Evolutionary conservation across 64 coral and sea anemone species (phyloP).

Genomic region (Pocillopora damicornis): DNA sequence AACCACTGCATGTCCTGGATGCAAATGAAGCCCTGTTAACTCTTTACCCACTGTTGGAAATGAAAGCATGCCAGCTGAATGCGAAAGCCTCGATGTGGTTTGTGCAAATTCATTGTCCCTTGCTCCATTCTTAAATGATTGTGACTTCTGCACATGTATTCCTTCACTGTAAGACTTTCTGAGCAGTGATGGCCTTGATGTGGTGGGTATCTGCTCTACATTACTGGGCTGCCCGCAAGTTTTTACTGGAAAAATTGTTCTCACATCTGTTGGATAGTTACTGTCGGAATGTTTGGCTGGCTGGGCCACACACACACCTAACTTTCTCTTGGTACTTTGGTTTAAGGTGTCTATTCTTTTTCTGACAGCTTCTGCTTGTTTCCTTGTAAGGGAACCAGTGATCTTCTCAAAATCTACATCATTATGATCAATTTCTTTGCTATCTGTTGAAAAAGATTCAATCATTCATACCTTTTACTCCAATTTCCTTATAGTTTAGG

Average conservation of each 20-base stretch:
- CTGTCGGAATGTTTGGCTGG: constrained; percentile 2
- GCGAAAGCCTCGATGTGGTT: neutral
- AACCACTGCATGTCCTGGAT: neutral
- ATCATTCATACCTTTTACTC: neutral
- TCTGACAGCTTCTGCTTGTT: constrained; percentile 92
- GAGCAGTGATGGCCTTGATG: constrained; percentile 27
- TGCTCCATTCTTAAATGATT: neutral
- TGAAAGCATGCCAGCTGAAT: constrained; percentile 17
- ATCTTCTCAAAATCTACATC: constrained; percentile 87
- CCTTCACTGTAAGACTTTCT: constrained; percentile 74
- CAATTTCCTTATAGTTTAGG: neutral
- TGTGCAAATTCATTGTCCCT: constrained; percentile 2
- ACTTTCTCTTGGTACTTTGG: constrained; percentile 74
- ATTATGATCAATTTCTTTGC: constrained; percentile 94
- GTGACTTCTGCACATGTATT: constrained; percentile 26
- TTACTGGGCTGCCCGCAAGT: constrained; percentile 89
- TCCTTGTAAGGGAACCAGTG: constrained; percentile 82
- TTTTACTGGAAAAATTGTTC: constrained; percentile 87
- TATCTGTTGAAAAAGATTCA: constrained; percentile 54
- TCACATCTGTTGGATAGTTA: constrained; percentile 61
- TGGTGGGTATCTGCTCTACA: neutral
- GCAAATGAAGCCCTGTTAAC: neutral
- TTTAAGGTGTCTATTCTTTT: constrained; percentile 89
- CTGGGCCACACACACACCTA: constrained; percentile 17
- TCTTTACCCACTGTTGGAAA: constrained; percentile 15